Base-by-base conservation (phyloP, 2,797 vertebrate genomes). In the Rallus crepitans region DNA sequence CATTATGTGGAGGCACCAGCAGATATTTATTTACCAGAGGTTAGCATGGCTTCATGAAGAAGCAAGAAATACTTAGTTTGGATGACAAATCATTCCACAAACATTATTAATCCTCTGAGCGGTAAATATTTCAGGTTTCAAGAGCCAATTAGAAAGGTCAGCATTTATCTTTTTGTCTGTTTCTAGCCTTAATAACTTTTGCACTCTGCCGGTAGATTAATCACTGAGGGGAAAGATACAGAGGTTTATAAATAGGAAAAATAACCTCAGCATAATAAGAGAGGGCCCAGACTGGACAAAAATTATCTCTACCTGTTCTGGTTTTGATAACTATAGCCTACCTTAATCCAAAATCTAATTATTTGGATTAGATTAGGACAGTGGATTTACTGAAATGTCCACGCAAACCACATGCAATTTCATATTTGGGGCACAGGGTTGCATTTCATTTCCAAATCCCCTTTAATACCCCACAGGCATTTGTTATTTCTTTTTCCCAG, bases 311-410 rank as follows among this genome's bases (percentile, higher is more conserved):
- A 96, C 87, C 91, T 94, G 78, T 85, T 95, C 89, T 61, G 69
- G 61, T 84, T 95, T 92, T 90, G 57, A 94, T 90, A 60, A 77
- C 68, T 90, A 57, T 33, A 90, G 40, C 64, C 66, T 52, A 94
- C 87, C 69, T 85, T 95, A 96, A 96, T 92, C 89, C 93, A 91
- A 91, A 96, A 96, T 91, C 82, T 94, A 85, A 95, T 96, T 95
- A 95, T 89, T 80, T 94, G 93, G 81, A 94, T 90, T 94, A 96
- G 82, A 95, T 71, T 87, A 93, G 92, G 71, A 79, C 27, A 79
- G 64, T 61, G 90, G 86, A 94, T 94, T 97, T 96, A 59, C 78
- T 23, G 9, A 94, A 95, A 95, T 61, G 90, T 64, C 75, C 81
- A 82, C 57, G 65, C 33, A 90, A 92, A 64, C 56, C 81, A 87